Conservation (phyloP, 2,113 vertebrate genomes). For the Carassius gibelio region DNA sequence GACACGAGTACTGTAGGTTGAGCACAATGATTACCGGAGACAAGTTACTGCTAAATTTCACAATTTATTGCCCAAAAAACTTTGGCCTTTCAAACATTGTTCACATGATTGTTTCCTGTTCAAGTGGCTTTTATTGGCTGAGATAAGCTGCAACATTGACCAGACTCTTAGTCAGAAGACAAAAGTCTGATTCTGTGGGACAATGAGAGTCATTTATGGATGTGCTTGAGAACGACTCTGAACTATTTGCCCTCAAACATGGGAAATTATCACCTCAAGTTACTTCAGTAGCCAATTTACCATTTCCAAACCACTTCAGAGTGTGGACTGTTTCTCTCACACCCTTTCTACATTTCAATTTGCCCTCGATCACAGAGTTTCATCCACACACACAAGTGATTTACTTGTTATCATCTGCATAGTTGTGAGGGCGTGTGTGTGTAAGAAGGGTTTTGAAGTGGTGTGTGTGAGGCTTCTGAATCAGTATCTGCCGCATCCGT, state of each 20-base stretch:
- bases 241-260: not conserved
- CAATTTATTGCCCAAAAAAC: not conserved
- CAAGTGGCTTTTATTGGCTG: not conserved
- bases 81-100: not conserved
- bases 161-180: not conserved
- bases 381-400: not conserved
- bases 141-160: not conserved
- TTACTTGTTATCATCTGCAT: not conserved
- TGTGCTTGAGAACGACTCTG: not conserved
- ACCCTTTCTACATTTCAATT: constrained; percentile 26
- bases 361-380: not conserved
- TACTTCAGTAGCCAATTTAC: not conserved
- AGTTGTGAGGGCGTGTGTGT: constrained; percentile 41
- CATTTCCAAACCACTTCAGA: constrained; percentile 20
- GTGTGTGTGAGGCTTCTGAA: constrained; percentile 17
- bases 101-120: not conserved
- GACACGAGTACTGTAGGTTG: not conserved
- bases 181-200: not conserved
- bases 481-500: constrained; percentile 14
- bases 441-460: constrained; percentile 18
- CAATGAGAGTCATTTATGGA: not conserved
- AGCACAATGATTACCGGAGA: not conserved
- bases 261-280: not conserved
- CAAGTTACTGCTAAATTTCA: not conserved
- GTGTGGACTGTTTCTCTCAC: not conserved